phyloP scores from a whole-genome alignment of 2,113 vertebrate species.

The Corynorhinus townsendii region DNA sequence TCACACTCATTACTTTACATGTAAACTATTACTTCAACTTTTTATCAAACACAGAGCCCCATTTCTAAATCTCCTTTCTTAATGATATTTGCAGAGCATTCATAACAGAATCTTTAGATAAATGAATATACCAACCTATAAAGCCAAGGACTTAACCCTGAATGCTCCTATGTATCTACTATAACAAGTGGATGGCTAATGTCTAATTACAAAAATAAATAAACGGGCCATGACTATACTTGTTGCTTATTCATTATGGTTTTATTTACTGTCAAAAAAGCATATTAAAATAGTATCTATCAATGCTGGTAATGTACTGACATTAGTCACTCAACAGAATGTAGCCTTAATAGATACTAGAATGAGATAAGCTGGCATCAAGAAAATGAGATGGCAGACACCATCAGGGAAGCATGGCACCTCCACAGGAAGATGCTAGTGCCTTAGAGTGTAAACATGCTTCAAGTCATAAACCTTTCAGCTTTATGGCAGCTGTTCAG shows the following conservation, averaged over 20 bases:
- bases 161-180: neutral
- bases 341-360: neutral
- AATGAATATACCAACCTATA: neutral
- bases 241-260: neutral
- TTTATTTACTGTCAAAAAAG: neutral
- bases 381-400: neutral
- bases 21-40: neutral
- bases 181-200: neutral
- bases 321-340: neutral
- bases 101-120: neutral
- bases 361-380: neutral
- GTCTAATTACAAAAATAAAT: neutral
- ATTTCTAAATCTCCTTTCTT: neutral
- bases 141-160: neutral
- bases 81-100: neutral
- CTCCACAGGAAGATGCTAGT: neutral
- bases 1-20: slow-evolving; percentile 5
- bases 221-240: neutral
- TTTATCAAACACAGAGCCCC: neutral
- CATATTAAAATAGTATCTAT: neutral
- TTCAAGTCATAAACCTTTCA: neutral
- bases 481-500: neutral
- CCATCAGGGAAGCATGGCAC: neutral
- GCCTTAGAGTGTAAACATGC: neutral
- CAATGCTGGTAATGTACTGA: neutral